Percentiles rank a stretch among this genome's conserved stretches.
Evolutionary conservation across 2,888 invertebrate species (phyloP).

Genomic region (Meandrusa payeni): DNA sequence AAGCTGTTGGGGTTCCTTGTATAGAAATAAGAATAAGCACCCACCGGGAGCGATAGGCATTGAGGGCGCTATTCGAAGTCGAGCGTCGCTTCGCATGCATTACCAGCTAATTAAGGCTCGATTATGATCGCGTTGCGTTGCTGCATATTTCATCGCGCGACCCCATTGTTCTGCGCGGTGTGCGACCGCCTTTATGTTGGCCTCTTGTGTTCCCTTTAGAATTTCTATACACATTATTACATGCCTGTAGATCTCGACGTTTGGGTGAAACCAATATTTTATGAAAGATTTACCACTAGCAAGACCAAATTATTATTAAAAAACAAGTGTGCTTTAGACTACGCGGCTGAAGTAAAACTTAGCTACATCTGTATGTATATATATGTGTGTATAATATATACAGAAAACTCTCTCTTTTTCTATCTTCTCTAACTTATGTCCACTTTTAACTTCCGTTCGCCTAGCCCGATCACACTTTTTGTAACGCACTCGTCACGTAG

Average conservation of each 20-base stretch:
- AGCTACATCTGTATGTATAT: no score
- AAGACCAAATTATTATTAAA: neutral
- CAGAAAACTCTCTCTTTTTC: no score
- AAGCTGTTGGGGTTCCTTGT: no score
- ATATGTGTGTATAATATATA: no score
- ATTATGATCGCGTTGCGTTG: conserved; percentile 47
- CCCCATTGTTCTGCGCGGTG: conserved; percentile 38
- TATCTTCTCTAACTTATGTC: no score
- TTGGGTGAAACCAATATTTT: conserved; percentile 5
- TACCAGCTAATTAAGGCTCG: conserved; percentile 46
- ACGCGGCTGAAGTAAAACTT: no score
- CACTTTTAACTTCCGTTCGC: no score
- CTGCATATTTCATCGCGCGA: conserved; percentile 48
- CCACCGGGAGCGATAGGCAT: neutral
- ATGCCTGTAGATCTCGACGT: neutral
- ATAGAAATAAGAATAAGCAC: neutral
- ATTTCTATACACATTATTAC: neutral
- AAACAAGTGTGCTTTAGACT: no score
- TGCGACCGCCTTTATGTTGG: conserved; percentile 36
- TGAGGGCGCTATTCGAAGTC: conserved; percentile 10
- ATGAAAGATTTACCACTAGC: neutral
- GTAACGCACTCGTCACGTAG: no score
- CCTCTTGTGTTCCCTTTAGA: conserved; percentile 24
- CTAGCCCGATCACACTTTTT: no score
- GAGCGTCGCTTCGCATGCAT: conserved; percentile 33